Percentiles rank a stretch among this genome's conserved stretches.
Evolutionary conservation across 2,888 invertebrate genomes (phyloP).

Genomic region (Cybosia mesomella): DNA sequence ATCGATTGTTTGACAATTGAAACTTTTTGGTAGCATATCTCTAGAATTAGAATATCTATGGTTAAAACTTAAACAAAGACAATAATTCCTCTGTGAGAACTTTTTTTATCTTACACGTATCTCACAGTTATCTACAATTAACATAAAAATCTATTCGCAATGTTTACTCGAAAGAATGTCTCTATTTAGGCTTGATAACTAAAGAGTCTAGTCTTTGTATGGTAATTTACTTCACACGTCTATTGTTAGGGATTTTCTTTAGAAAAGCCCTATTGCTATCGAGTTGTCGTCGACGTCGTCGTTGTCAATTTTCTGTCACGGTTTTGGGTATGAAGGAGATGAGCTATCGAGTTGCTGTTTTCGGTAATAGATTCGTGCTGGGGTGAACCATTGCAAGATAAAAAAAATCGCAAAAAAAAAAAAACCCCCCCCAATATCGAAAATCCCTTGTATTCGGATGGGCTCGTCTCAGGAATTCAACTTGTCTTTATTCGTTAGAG

Average conservation of each 20-base stretch:
- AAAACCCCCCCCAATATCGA: no score
- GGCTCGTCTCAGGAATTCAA: no score
- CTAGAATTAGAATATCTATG: constrained; percentile 1
- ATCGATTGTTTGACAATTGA: background rate
- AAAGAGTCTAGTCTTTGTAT: constrained; percentile 17
- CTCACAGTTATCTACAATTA: constrained; percentile 33
- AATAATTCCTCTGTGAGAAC: constrained; percentile 7
- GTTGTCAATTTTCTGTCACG: no score
- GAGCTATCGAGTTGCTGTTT: no score
- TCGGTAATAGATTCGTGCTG: no score
- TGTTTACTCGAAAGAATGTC: constrained; percentile 26
- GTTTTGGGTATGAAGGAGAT: no score
- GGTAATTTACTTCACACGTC: constrained; percentile 21
- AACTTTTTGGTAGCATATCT: background rate
- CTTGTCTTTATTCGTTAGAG: background rate
- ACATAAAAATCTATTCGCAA: constrained; percentile 33
- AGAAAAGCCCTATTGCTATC: no score
- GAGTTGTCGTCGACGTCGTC: no score
- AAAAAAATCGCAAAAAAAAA: no score
- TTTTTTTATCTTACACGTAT: constrained; percentile 25
- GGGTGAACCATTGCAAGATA: no score
- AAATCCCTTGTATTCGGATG: no score
- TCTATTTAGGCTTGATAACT: constrained; percentile 13
- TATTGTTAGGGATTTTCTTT: background rate
- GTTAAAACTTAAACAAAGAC: constrained; percentile 9